A percentile compares a stretch with the other conserved stretches of the same genome.
Evolutionary conservation across 2,797 vertebrate genomes (phyloP).

Genomic region (Enteromius viviparus): DNA sequence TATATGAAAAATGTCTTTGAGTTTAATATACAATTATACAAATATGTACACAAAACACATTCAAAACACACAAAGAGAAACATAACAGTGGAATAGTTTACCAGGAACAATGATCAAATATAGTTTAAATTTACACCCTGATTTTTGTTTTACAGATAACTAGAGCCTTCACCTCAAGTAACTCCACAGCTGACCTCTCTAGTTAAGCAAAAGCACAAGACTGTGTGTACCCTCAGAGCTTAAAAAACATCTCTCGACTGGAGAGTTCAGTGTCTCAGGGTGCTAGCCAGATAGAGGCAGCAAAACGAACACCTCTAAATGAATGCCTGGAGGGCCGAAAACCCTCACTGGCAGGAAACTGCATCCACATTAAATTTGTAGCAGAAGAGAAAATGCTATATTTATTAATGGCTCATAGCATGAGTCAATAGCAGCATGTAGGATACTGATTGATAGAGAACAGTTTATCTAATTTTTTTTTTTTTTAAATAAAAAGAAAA

Average conservation of each 20-base stretch:
- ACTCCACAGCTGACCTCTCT: neutral
- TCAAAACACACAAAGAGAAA: neutral
- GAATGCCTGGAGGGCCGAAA: neutral
- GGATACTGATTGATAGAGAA: constrained; percentile 51
- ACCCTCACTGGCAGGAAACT: constrained; percentile 10
- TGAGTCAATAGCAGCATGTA: constrained; percentile 49
- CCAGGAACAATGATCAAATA: neutral
- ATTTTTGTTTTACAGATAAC: neutral
- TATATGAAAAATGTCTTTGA: neutral
- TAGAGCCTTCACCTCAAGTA: neutral
- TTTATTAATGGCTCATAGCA: constrained; percentile 47
- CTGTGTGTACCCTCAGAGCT: neutral
- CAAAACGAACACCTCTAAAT: constrained; percentile 17
- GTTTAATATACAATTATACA: neutral
- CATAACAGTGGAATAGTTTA: neutral
- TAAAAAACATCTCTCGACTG: neutral
- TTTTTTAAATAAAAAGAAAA: neutral
- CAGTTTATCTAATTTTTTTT: constrained; percentile 28
- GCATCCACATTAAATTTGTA: constrained; percentile 36
- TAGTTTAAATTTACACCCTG: neutral
- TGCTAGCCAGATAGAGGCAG: neutral
- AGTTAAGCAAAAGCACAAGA: constrained; percentile 5
- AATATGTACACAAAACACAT: neutral
- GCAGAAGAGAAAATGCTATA: constrained; percentile 40
- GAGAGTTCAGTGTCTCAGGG: constrained; percentile 16